Conservation (phyloP, 2,797 vertebrate species). For the Heterohyrax brucei region DNA sequence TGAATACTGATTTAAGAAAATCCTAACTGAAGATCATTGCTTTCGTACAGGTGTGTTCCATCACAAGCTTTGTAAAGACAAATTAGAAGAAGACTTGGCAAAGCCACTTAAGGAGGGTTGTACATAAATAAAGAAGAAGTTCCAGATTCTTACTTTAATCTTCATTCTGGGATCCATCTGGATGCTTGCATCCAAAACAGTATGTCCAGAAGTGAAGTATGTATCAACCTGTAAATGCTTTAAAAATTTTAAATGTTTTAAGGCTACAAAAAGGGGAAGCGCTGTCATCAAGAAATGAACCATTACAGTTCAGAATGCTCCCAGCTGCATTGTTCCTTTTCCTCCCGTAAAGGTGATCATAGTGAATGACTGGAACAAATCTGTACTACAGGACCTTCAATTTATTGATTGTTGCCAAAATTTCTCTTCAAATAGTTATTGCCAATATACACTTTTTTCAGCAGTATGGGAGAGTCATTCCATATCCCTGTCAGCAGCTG, state of each 20-base stretch:
- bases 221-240: background rate
- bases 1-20: background rate
- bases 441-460: background rate
- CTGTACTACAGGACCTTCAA: background rate
- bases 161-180: background rate
- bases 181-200: background rate
- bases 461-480: background rate
- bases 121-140: background rate
- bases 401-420: constrained; percentile 30
- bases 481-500: background rate
- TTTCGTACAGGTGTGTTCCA: background rate
- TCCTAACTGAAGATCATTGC: background rate
- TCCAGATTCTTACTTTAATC: background rate
- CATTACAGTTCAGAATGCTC: background rate
- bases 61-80: background rate
- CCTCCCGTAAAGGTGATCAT: background rate
- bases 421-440: constrained; percentile 37
- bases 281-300: constrained; percentile 44
- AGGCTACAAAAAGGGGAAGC: background rate
- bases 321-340: background rate
- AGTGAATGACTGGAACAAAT: background rate
- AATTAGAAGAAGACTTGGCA: background rate
- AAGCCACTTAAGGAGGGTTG: background rate
- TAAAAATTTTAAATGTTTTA: constrained; percentile 44
- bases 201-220: background rate